phyloP scores from a whole-genome alignment of 2,113 vertebrate species.

The Melozone crissalis region DNA sequence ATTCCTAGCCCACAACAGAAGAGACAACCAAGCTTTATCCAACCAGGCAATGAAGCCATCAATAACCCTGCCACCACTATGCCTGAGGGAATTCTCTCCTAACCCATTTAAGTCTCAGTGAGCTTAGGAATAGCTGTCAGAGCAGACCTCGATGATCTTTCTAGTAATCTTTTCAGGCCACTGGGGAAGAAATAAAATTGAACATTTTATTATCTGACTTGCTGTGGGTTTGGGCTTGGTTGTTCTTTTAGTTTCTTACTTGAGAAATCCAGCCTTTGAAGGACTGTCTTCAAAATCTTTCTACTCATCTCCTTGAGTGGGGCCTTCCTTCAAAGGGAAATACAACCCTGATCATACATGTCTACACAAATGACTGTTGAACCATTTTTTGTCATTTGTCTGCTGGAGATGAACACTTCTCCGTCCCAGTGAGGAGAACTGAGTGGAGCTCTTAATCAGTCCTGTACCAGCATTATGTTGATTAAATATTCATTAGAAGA shows the following conservation, averaged over 20 bases:
- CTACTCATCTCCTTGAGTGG: not conserved
- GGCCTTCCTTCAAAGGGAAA: not conserved
- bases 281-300: not conserved
- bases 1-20: not conserved
- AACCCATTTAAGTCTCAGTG: not conserved
- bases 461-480: not conserved
- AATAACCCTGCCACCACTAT: not conserved
- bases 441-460: not conserved
- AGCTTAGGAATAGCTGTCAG: not conserved
- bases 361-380: not conserved
- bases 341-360: not conserved
- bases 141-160: not conserved
- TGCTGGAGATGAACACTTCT: not conserved
- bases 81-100: constrained; percentile 7
- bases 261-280: not conserved
- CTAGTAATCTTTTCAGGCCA: not conserved
- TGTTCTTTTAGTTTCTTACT: not conserved
- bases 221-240: not conserved
- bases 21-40: not conserved
- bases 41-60: not conserved
- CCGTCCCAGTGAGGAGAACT: not conserved
- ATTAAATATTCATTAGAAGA: not conserved
- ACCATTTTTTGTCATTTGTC: not conserved
- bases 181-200: not conserved
- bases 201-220: constrained; percentile 6